Evolutionary conservation across 2,888 invertebrate genomes (phyloP).

Genomic region (Galerucella calmariensis): DNA sequence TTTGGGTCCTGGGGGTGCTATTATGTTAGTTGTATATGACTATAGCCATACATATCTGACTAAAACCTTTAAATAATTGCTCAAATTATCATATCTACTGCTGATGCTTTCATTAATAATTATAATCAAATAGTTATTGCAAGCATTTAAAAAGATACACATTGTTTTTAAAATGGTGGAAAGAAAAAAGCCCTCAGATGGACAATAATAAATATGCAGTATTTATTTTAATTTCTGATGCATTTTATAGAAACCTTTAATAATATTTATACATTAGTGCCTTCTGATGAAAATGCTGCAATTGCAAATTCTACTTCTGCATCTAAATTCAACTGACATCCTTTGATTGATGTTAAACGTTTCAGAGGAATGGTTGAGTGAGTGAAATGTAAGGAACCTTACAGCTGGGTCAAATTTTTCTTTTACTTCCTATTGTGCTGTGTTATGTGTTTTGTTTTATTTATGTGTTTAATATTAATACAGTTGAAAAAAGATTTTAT

Average conservation of each 20-base stretch:
- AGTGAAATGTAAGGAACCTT: neutral
- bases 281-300: neutral
- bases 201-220: neutral
- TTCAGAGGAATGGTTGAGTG: neutral
- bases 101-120: too few species aligned
- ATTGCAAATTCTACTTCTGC: neutral
- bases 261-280: too few species aligned
- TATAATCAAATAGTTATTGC: too few species aligned
- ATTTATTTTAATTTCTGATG: neutral
- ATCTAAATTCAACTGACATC: too few species aligned
- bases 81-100: neutral
- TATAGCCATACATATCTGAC: constrained; percentile 82
- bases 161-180: neutral
- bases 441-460: constrained; percentile 7
- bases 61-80: constrained; percentile 59
- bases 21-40: constrained; percentile 94
- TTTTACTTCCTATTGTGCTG: neutral
- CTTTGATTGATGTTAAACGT: neutral
- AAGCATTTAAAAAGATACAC: neutral
- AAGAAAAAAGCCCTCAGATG: neutral
- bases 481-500: constrained; percentile 11
- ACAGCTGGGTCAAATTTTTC: neutral
- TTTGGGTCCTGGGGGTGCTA: constrained; percentile 93
- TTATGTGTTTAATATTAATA: constrained; percentile 12
- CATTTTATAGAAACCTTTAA: too few species aligned